Base-by-base conservation (phyloP, 2,113 vertebrate species). In the Halcyon malimbica region DNA sequence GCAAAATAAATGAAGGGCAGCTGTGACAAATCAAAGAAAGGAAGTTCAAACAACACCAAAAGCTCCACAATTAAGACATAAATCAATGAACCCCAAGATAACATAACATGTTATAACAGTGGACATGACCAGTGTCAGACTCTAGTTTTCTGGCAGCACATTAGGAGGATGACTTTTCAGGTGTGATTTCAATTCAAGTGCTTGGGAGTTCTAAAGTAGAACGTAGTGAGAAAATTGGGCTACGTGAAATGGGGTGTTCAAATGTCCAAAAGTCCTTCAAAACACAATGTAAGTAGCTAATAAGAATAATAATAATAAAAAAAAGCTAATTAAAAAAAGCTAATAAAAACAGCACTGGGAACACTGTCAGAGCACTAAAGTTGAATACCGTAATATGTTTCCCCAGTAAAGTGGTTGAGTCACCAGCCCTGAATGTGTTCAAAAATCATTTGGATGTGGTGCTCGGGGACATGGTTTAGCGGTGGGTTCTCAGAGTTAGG, bases 11-110 rank as follows among this genome's bases (percentile, higher is more conserved):
- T 88, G 70, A 90, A 76, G 13, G 70, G 39, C 79, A 88, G 90
- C 79, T 92, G 89, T 92, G 19, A 80, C 67, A 93, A 87, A 83
- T 83, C 75, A 76, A 92, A 87, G 59, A 50, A 86, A 87, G 48
- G 65, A 93, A 67, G 68, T 91, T 93, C 83, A 84, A 71, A 42
- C 19, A 87, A 51, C 69, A 82, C 65, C 48, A 78, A 33, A 33
- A 93, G 51, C 26, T 84, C 23, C 42, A 78, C 42, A 82, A 74
- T 41, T 65, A 50, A 87, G 77, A 68, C 50, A 37, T 2, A 26
- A 71, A 95, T 63, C 53, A 80, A 84, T n/a, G 70, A 91, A 39
- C 39, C 2, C 6, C 2, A 3, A 81, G 37, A 54, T 84, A 82
- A 73, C 35, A 17, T 31, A 25, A 53, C 51, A 51, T 37, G 44